A percentile compares a stretch with the other conserved stretches of the same genome.
Conservation (phyloP, 2,888 invertebrate species). For the Gryllus longicercus region DNA sequence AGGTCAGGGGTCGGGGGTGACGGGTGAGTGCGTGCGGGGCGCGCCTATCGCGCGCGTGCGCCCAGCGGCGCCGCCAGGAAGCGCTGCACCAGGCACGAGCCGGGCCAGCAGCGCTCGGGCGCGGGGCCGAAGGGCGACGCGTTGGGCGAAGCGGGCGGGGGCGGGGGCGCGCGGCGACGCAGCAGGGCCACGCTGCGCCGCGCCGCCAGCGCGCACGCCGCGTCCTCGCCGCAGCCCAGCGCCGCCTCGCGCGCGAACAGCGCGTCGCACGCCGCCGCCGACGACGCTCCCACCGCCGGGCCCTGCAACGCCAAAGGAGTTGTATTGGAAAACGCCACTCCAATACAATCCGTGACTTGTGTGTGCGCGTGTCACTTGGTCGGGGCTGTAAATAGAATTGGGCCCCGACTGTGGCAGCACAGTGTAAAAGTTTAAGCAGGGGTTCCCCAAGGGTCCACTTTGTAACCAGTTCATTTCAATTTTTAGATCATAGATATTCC, state of each 20-base stretch:
- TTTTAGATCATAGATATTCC: too few relatives aligned
- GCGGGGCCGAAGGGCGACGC: too few relatives aligned
- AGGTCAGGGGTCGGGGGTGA: not conserved
- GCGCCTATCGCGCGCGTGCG: not conserved
- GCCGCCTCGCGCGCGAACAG: conserved; percentile 68
- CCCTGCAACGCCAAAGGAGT: conserved; percentile 44
- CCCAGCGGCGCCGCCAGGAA: not conserved
- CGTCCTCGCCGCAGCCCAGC: conserved; percentile 52
- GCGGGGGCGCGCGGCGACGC: not conserved
- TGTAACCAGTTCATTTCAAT: too few relatives aligned
- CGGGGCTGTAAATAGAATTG: too few relatives aligned
- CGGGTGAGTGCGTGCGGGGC: not conserved
- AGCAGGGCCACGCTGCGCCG: conserved; percentile 21
- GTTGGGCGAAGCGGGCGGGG: too few relatives aligned
- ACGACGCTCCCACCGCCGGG: conserved; percentile 41
- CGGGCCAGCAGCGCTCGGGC: not conserved
- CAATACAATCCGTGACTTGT: too few relatives aligned
- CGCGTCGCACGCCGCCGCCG: conserved; percentile 63
- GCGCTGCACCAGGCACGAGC: not conserved
- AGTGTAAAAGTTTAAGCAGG: too few relatives aligned
- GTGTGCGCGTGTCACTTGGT: too few relatives aligned
- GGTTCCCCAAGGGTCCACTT: too few relatives aligned
- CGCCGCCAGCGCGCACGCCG: conserved; percentile 28
- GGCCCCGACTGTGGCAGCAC: too few relatives aligned
- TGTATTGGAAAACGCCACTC: too few relatives aligned